phyloP scores from a whole-genome alignment of 2,113 vertebrate species.

The Archocentrus centrarchus region DNA sequence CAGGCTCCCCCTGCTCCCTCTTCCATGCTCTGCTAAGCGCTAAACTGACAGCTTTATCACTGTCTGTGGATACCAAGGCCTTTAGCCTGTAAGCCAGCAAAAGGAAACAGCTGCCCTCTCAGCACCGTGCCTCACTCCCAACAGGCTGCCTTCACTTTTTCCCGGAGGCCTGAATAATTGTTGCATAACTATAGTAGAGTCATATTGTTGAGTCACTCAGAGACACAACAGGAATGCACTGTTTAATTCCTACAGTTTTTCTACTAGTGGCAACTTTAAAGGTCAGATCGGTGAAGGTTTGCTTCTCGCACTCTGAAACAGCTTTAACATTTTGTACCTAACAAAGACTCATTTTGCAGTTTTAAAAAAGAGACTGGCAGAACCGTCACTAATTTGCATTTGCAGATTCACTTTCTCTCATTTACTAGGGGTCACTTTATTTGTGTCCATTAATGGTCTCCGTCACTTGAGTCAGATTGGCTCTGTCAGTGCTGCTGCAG shows the following conservation, averaged over 20 bases:
- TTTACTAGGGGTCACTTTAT: not conserved
- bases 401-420: not conserved
- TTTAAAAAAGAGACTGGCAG: not conserved
- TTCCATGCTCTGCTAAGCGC: slow-evolving; percentile 7
- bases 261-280: not conserved
- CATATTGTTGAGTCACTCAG: not conserved
- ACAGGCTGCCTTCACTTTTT: not conserved
- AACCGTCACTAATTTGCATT: not conserved
- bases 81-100: slow-evolving; percentile 14
- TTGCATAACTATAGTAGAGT: not conserved
- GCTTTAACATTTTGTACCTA: not conserved
- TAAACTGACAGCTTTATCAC: slow-evolving; percentile 38
- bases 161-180: not conserved
- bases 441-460: not conserved
- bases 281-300: not conserved
- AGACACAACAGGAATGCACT: not conserved
- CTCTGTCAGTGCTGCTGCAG: not conserved
- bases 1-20: not conserved
- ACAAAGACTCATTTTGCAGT: not conserved
- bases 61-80: slow-evolving; percentile 1
- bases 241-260: not conserved
- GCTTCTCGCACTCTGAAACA: not conserved
- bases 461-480: not conserved
- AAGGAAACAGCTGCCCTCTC: slow-evolving; percentile 24
- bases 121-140: not conserved